Conservation (phyloP, 2,888 invertebrate species). For the Caenorhabditis uteleia region DNA sequence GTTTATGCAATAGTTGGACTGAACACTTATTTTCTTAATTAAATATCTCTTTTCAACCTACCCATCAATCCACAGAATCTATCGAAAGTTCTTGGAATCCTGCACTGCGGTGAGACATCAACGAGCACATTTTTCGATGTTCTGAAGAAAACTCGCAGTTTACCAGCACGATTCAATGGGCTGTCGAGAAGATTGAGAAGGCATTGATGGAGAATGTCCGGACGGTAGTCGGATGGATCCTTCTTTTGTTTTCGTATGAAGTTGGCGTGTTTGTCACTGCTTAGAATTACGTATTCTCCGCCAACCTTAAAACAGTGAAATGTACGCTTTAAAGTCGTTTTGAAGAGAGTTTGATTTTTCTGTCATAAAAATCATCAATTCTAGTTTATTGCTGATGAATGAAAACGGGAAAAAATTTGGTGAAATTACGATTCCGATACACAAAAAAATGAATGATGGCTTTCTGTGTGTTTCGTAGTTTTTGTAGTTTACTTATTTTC, state of each 20-base stretch:
- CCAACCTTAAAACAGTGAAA: slow-evolving; percentile 59
- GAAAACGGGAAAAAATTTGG: no score
- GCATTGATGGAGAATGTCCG: slow-evolving; percentile 95
- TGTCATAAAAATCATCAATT: no score
- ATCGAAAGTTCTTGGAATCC: slow-evolving; percentile 94
- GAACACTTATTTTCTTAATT: slow-evolving; percentile 45
- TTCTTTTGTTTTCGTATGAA: slow-evolving; percentile 80
- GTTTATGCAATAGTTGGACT: slow-evolving; percentile 95
- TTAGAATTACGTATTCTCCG: slow-evolving; percentile 61
- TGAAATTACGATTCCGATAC: no score
- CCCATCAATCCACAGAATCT: slow-evolving; percentile 95
- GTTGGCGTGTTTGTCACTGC: slow-evolving; percentile 61
- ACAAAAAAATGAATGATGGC: no score
- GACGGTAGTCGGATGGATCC: slow-evolving; percentile 86
- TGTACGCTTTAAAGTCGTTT: no score
- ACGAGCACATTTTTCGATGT: slow-evolving; percentile 73
- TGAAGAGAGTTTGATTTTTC: no score
- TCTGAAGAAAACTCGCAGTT: slow-evolving; percentile 82
- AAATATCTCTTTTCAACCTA: slow-evolving; percentile 70
- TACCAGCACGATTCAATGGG: slow-evolving; percentile 91
- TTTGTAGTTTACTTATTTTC: no score
- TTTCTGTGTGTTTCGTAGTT: no score
- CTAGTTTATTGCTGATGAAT: not conserved
- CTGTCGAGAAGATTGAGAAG: slow-evolving; percentile 96
- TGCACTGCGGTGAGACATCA: slow-evolving; percentile 81